Evolutionary conservation across 1,140 invertebrate species (phyloP).

Genomic region (Temnothorax longispinosus): DNA sequence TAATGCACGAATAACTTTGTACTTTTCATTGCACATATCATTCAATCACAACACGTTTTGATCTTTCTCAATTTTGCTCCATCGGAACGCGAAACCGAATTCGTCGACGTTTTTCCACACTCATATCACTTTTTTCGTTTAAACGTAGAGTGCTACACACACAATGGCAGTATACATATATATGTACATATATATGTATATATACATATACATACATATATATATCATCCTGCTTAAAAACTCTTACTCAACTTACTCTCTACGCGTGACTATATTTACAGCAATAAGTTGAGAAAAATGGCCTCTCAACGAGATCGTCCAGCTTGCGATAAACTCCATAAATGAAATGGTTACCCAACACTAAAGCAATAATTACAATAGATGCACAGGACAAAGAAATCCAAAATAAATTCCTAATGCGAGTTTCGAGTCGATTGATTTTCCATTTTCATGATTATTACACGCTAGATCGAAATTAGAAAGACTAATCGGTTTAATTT

Average conservation of each 20-base stretch:
- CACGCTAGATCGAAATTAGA: conserved; percentile 3
- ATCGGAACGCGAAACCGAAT: conserved; percentile 70
- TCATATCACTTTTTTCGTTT: conserved; percentile 68
- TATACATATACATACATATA: conserved; percentile 58
- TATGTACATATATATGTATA: neutral
- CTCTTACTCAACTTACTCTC: conserved; percentile 76
- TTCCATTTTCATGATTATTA: conserved; percentile 23
- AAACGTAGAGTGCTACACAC: conserved; percentile 80
- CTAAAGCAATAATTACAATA: conserved; percentile 44
- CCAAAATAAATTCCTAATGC: neutral
- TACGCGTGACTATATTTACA: conserved; percentile 81
- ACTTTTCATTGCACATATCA: conserved; percentile 38
- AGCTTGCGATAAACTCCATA: conserved; percentile 67
- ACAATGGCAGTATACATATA: conserved; percentile 77
- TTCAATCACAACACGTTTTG: conserved; percentile 52
- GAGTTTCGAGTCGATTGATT: neutral
- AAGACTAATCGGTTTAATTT: conserved; percentile 10
- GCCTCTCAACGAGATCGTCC: conserved; percentile 80
- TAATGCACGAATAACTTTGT: conserved; percentile 39
- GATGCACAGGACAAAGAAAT: neutral
- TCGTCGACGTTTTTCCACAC: conserved; percentile 53
- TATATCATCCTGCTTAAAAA: conserved; percentile 81
- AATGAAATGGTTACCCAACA: neutral
- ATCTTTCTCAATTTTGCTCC: neutral
- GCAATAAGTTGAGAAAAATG: conserved; percentile 78